Evolutionary conservation across 2,113 vertebrate species (phyloP).

Genomic region (Sebastes schlegelii): DNA sequence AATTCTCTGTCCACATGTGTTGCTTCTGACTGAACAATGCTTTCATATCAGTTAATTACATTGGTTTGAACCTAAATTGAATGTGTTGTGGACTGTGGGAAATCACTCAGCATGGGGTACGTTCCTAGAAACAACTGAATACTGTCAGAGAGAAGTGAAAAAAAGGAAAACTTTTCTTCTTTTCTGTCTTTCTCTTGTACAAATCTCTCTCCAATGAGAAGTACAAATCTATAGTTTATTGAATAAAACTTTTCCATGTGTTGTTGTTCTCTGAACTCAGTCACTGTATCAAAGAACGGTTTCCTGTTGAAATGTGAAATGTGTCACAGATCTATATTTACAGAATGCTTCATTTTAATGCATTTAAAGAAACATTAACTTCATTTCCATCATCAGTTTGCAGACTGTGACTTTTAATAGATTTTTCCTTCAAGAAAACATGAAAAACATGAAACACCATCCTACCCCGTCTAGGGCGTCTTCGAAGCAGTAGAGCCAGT

Average conservation of each 20-base stretch:
- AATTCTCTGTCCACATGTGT: too few species aligned
- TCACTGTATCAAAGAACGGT: not conserved
- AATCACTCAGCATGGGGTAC: not conserved
- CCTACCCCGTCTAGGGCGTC: conserved; percentile 95
- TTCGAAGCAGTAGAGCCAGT: conserved; percentile 98
- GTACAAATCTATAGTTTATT: too few species aligned
- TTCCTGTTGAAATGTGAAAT: not conserved
- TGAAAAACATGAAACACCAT: too few species aligned
- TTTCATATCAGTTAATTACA: not conserved
- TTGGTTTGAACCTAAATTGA: conserved; percentile 1
- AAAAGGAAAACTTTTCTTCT: not conserved
- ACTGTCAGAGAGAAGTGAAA: not conserved
- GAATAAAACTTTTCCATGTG: not conserved
- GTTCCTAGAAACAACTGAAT: not conserved
- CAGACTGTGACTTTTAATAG: not conserved
- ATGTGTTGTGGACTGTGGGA: not conserved
- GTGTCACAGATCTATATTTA: not conserved
- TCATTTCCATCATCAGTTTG: not conserved
- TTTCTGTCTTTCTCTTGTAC: too few species aligned
- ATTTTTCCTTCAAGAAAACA: not conserved
- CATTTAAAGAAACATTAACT: not conserved
- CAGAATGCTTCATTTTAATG: not conserved
- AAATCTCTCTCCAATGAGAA: not conserved
- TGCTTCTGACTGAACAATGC: too few species aligned
- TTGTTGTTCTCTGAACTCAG: not conserved